These are phyloP conservation scores for Papilio demoleus DNA, from an alignment of 2,888 invertebrate species.

Conservation along the genomic window DNA sequence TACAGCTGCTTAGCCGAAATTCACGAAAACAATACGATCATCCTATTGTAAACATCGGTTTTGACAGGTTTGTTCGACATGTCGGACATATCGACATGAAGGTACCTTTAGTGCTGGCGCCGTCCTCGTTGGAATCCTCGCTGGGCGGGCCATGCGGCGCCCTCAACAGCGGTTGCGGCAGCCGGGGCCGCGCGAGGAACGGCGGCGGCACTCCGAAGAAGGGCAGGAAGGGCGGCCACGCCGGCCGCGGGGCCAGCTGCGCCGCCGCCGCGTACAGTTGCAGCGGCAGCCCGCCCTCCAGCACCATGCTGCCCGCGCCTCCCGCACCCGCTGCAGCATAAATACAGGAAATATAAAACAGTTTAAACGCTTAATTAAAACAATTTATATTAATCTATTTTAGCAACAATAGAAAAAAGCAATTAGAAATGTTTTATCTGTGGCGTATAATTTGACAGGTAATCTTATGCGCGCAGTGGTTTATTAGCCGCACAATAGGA, in stretches of 20 bases:
- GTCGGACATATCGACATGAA: no score
- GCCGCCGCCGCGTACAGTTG: slow-evolving; percentile 88
- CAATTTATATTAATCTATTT: background rate
- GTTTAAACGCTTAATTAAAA: no score
- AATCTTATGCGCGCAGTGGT: slow-evolving; percentile 57
- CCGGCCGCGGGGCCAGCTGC: slow-evolving; percentile 81
- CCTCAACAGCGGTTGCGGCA: slow-evolving; percentile 72
- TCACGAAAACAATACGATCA: no score
- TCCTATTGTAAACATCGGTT: background rate
- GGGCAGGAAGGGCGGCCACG: slow-evolving; percentile 85
- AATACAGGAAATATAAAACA: no score
- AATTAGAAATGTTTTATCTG: slow-evolving; percentile 52
- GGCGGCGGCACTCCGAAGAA: slow-evolving; percentile 85
- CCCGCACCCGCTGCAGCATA: slow-evolving; percentile 50
- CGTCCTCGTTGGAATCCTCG: slow-evolving; percentile 82
- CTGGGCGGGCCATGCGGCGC: slow-evolving; percentile 81
- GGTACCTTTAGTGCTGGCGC: slow-evolving; percentile 79
- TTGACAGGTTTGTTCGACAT: background rate
- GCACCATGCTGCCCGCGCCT: slow-evolving; percentile 82
- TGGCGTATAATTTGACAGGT: slow-evolving; percentile 64
- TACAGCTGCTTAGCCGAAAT: no score
- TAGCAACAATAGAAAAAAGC: slow-evolving; percentile 43
- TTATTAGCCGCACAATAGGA: slow-evolving; percentile 63
- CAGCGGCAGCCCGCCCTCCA: slow-evolving; percentile 87
- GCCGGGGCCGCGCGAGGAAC: slow-evolving; percentile 76